Base-by-base conservation (phyloP, 2,888 invertebrate genomes). In the Rotaria sp. region DNA sequence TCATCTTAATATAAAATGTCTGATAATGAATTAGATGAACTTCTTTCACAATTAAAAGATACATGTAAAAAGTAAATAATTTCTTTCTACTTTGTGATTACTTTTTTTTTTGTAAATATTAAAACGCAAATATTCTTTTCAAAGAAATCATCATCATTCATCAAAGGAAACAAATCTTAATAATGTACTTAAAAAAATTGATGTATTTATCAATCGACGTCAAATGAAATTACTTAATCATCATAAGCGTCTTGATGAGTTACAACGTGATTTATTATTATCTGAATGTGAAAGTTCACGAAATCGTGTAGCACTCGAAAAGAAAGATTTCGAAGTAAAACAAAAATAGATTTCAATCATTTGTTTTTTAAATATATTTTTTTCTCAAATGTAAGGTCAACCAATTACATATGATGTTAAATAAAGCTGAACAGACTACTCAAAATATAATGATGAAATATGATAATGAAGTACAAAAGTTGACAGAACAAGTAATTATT, bases 381-480 rank as follows among this genome's bases (percentile, higher is more conserved):
- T 18, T 5, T 67, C 21, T 80, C 13, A 10, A 41, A 7, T 13
- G 1, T 18, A 10, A 80, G 80, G 80, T 80, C 4, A 80, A 45
- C 45, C 80, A 80, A 80, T 45, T 80, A n/a, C 80, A 80, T 80
- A 26, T 45, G 11, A 80, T 80, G 80, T n/a, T 80, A 2, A n/a
- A 80, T n/a, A 59, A 89, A 89, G 85, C 88, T 90, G 86, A 84
- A 88, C 85, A 88, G 88, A 41, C 87, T 90, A 24, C 88, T 90
- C 38, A 88, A 86, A 21, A 50, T 48, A 38, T 67, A 38, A 41
- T 84, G 38, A 50, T 21, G 52, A 84, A 86, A 80, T 80, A 80
- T 45, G 80, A 80, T n/a, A 45, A 80, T 45, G 80, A 80, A 35
- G 10, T 80, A 3, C 45, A 45, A 13, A 45, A 45, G 15, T 45